phyloP scores from a whole-genome alignment of 2,113 vertebrate genomes.

The Eudorcas thomsonii region DNA sequence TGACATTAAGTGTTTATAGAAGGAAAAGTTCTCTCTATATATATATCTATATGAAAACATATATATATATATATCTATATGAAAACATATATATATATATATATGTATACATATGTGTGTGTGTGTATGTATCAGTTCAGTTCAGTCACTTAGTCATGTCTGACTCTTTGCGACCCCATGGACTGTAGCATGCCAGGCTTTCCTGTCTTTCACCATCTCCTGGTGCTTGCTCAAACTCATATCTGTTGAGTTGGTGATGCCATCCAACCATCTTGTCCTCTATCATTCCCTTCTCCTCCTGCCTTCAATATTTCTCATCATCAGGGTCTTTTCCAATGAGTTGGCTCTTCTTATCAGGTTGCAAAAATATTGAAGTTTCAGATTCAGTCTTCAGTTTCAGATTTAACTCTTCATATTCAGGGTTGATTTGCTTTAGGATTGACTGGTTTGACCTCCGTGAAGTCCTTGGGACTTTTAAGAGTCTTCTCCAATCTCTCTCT shows the following conservation, averaged over 20 bases:
- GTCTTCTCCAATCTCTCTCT: neutral
- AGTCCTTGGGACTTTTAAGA: neutral
- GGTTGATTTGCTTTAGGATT: neutral
- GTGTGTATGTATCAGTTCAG: neutral
- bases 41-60: no score
- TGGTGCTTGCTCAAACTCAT: neutral
- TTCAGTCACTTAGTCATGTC: neutral
- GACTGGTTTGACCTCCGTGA: neutral
- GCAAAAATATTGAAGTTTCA: neutral
- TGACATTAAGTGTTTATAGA: neutral
- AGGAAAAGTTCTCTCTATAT: neutral
- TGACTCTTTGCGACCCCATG: neutral
- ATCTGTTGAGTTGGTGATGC: neutral
- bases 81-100: no score
- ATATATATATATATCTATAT: neutral
- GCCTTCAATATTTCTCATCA: neutral
- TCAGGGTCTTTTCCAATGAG: neutral
- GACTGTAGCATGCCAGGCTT: fast-evolving
- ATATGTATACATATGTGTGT: neutral
- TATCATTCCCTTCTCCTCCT: neutral
- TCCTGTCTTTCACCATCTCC: neutral
- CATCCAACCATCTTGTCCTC: neutral
- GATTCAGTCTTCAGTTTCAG: neutral
- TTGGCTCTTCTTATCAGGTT: neutral
- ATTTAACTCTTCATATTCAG: neutral